Conservation (phyloP, 2,888 invertebrate genomes). For the Emmelina monodactyla region DNA sequence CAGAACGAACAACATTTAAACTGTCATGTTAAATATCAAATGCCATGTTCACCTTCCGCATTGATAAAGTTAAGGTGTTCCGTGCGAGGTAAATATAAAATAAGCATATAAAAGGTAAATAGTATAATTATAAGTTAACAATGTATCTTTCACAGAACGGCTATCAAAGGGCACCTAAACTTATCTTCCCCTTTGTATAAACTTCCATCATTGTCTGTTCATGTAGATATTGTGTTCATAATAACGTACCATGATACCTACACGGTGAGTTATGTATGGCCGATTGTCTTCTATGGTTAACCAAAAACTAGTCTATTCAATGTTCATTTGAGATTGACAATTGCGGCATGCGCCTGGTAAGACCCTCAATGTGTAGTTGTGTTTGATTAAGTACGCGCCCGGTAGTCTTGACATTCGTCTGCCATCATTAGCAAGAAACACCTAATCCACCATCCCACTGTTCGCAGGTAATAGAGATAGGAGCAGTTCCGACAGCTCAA, state of each 20-base stretch:
- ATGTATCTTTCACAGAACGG: constrained; percentile 36
- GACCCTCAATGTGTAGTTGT: no score
- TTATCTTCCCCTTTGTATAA: constrained; percentile 33
- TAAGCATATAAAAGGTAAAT: constrained; percentile 23
- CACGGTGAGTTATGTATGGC: no score
- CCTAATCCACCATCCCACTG: constrained; percentile 54
- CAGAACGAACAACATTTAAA: constrained; percentile 9
- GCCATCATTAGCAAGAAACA: constrained; percentile 12
- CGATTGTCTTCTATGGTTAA: no score
- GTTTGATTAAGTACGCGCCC: constrained; percentile 4
- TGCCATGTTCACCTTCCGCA: constrained; percentile 26
- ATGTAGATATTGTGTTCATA: constrained; percentile 11
- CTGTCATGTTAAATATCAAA: constrained; percentile 9
- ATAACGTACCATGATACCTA: no score
- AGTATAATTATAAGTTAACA: constrained; percentile 22
- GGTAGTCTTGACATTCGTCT: constrained; percentile 32
- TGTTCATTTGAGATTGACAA: no score
- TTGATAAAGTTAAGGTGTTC: constrained; percentile 61
- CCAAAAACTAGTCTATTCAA: no score
- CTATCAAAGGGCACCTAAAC: constrained; percentile 58
- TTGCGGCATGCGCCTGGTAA: no score
- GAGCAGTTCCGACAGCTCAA: constrained; percentile 69
- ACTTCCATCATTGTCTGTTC: constrained; percentile 37
- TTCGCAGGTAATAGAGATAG: constrained; percentile 71
- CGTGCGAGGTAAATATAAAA: constrained; percentile 52